Conservation (phyloP, 1,140 invertebrate genomes). For the Drosophila ironensis region DNA sequence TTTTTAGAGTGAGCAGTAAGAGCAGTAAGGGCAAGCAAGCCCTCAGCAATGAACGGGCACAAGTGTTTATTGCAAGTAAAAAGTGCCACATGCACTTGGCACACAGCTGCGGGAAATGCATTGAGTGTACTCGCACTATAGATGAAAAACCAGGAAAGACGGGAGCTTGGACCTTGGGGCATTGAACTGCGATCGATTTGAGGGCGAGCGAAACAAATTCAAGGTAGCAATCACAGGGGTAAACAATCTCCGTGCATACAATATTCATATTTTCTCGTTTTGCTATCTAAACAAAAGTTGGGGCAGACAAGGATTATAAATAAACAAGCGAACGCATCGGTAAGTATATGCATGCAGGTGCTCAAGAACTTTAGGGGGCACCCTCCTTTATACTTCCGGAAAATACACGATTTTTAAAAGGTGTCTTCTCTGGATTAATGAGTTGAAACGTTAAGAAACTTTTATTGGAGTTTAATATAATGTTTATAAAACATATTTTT, state of each 20-base stretch:
- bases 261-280: conserved; percentile 14
- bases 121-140: background rate
- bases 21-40: conserved; percentile 14
- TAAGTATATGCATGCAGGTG: no score
- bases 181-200: conserved; percentile 13
- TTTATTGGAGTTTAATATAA: no score
- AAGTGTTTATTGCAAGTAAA: conserved; percentile 67
- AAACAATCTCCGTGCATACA: conserved; percentile 4
- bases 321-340: background rate
- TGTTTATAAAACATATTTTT: no score
- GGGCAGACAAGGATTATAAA: background rate
- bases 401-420: no score
- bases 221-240: conserved; percentile 17
- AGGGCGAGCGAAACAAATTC: background rate
- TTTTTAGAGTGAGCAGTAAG: conserved; percentile 1
- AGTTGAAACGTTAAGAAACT: no score
- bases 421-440: no score
- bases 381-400: no score
- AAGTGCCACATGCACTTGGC: conserved; percentile 55
- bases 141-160: background rate
- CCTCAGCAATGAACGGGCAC: conserved; percentile 3
- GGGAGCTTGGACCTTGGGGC: background rate
- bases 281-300: background rate
- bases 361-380: no score
- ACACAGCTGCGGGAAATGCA: conserved; percentile 4